These are phyloP conservation scores for Branchinecta sandiegonensis DNA, from an alignment of 2,888 invertebrate species.

Conservation along the genomic window DNA sequence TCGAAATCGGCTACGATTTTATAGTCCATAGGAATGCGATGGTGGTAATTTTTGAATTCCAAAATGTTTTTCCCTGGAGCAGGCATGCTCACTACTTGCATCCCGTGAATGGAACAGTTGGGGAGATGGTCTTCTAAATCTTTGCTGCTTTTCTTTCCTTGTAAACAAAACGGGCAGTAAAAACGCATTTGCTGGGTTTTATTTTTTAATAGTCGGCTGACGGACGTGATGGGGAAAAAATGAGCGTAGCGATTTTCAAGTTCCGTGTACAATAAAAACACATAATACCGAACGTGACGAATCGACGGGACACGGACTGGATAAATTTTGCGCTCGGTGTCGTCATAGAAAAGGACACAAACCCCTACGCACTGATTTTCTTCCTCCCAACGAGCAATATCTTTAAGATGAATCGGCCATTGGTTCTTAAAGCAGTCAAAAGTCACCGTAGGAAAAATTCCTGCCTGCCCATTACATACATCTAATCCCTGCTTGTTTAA, in stretches of 20 bases:
- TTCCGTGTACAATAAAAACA: not conserved
- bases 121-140: not conserved
- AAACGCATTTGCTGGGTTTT: not conserved
- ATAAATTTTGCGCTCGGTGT: not conserved
- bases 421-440: not conserved
- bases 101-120: not conserved
- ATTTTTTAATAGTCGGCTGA: not conserved
- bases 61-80: not conserved
- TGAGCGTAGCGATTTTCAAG: not conserved
- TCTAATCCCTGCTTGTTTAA: no score
- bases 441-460: not conserved
- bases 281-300: not conserved
- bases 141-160: not conserved
- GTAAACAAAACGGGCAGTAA: not conserved
- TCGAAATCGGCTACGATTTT: not conserved
- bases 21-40: not conserved
- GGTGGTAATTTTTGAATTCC: not conserved
- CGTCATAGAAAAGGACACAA: not conserved
- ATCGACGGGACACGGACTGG: not conserved
- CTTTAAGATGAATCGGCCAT: slow-evolving; percentile 1
- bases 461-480: not conserved
- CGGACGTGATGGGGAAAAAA: not conserved
- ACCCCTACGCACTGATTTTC: not conserved
- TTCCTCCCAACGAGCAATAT: not conserved
- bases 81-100: not conserved